These are phyloP conservation scores for Sphinx pinastri DNA, from an alignment of 2,888 invertebrate genomes.

Conservation along the genomic window DNA sequence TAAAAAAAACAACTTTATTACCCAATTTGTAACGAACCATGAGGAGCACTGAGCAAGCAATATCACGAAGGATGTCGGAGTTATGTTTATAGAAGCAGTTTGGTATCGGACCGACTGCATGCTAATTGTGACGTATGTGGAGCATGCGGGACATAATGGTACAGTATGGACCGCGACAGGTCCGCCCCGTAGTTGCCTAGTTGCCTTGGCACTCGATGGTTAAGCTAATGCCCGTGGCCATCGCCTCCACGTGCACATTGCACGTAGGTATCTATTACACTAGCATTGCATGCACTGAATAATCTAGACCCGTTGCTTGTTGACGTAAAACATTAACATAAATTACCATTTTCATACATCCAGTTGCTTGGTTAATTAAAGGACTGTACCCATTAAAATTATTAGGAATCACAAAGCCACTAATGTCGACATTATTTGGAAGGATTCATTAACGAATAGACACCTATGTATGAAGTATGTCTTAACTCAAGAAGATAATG, in stretches of 20 bases:
- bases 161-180: slow-evolving; percentile 36
- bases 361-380: no score
- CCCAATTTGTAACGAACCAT: not conserved
- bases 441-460: no score
- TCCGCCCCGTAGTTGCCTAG: slow-evolving; percentile 45
- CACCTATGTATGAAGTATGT: no score
- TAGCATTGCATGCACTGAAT: slow-evolving; percentile 25
- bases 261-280: slow-evolving; percentile 27
- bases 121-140: slow-evolving; percentile 64
- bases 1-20: no score
- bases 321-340: slow-evolving; percentile 24
- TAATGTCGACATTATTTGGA: no score
- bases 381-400: no score
- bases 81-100: not conserved
- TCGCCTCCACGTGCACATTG: slow-evolving; percentile 42
- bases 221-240: slow-evolving; percentile 55
- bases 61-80: slow-evolving; percentile 1
- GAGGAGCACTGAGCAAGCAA: not conserved
- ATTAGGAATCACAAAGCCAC: no score
- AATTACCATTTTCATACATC: slow-evolving; percentile 13
- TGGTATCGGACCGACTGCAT: slow-evolving; percentile 42
- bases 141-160: slow-evolving; percentile 74
- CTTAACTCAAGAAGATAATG: no score
- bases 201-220: slow-evolving; percentile 43
- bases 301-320: slow-evolving; percentile 20